A percentile compares a stretch with the other conserved stretches of the same genome.
Conservation (phyloP, 53 echinoderm and acorn worm genomes). For the Actinopyga echinites region DNA sequence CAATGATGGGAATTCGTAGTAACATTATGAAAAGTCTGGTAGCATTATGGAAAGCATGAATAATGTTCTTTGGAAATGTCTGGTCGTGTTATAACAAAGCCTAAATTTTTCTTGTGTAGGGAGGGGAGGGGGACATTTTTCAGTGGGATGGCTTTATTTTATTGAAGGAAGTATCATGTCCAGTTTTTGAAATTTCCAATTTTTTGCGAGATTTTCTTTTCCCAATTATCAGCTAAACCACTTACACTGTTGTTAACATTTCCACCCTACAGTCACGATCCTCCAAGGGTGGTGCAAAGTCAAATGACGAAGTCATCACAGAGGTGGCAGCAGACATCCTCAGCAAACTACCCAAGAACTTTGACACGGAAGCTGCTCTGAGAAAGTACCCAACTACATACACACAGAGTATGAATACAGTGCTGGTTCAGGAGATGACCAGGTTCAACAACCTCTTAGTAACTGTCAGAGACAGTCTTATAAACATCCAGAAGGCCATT, state of each 20-base stretch:
- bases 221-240: neutral
- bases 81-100: too few species aligned
- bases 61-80: too few species aligned
- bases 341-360: slow-evolving; percentile 80
- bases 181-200: neutral
- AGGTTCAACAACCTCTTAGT: slow-evolving; percentile 90
- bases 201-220: neutral
- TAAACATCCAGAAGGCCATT: slow-evolving; percentile 99
- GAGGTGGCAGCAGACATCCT: slow-evolving; percentile 97
- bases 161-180: neutral
- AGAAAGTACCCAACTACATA: slow-evolving; percentile 98
- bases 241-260: neutral
- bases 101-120: too few species aligned
- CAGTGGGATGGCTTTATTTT: neutral
- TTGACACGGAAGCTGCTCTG: slow-evolving; percentile 94
- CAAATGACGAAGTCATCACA: slow-evolving; percentile 89
- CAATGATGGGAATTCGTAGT: too few species aligned
- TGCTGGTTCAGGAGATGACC: slow-evolving; percentile 97
- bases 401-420: slow-evolving; percentile 99
- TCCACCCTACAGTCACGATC: slow-evolving; percentile 75
- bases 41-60: too few species aligned
- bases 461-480: slow-evolving; percentile 77
- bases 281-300: slow-evolving; percentile 87
- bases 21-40: too few species aligned
- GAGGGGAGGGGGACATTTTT: neutral